These are phyloP conservation scores for Dendrolimus kikuchii DNA, from an alignment of 1,140 invertebrate genomes.

Conservation along the genomic window DNA sequence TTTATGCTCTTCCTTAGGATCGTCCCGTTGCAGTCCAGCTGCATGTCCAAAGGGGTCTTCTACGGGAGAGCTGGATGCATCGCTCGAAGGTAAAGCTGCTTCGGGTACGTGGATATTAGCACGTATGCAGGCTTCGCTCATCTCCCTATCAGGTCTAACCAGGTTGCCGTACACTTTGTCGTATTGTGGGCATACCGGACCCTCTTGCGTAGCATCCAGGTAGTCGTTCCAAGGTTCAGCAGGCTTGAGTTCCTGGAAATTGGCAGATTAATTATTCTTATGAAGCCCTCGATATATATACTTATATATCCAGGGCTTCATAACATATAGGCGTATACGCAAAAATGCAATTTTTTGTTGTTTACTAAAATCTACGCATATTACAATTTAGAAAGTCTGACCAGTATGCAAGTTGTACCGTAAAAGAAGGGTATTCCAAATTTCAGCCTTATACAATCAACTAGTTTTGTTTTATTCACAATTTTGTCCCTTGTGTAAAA, in stretches of 20 bases:
- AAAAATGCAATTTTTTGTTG: too few relatives aligned
- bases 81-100: constrained; percentile 13
- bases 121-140: constrained; percentile 49
- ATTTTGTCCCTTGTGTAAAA: too few relatives aligned
- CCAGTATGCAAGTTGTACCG: too few relatives aligned
- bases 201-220: constrained; percentile 71
- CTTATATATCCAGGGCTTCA: too few relatives aligned
- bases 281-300: too few relatives aligned
- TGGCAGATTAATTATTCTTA: not conserved
- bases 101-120: constrained; percentile 48
- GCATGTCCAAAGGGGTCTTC: not conserved
- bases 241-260: constrained; percentile 72
- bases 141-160: constrained; percentile 16
- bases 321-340: too few relatives aligned
- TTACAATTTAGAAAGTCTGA: too few relatives aligned
- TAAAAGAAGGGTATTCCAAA: too few relatives aligned
- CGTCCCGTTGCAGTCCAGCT: not conserved
- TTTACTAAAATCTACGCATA: too few relatives aligned
- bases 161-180: constrained; percentile 36
- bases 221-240: constrained; percentile 70
- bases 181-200: constrained; percentile 69
- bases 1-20: not conserved
- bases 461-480: too few relatives aligned
- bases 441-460: too few relatives aligned
- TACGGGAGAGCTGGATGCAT: constrained; percentile 11